These are phyloP conservation scores for Mayetiola destructor DNA, from an alignment of 2,888 invertebrate species.

Conservation along the genomic window DNA sequence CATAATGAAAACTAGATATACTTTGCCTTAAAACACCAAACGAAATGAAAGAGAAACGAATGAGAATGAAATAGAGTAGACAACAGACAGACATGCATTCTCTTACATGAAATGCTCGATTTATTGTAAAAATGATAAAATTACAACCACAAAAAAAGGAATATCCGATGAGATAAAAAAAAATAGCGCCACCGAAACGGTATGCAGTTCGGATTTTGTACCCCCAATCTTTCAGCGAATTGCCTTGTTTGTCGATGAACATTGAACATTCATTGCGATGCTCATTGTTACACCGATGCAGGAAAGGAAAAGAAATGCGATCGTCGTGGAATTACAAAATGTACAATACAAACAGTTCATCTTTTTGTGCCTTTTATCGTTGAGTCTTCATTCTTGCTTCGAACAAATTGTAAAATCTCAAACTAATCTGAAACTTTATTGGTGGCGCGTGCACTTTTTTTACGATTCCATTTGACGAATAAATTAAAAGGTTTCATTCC, in stretches of 20 bases:
- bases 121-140: conserved; percentile 8
- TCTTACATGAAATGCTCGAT: not conserved
- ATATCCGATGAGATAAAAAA: conserved; percentile 2
- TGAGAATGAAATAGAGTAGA: no score
- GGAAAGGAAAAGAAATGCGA: not conserved
- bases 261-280: no score
- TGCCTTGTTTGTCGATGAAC: conserved; percentile 6
- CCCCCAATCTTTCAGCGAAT: conserved; percentile 5
- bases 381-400: not conserved
- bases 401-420: conserved; percentile 6
- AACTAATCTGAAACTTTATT: conserved; percentile 9
- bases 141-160: not conserved
- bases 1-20: no score
- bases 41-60: no score
- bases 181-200: no score
- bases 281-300: not conserved
- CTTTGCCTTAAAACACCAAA: no score
- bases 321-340: no score
- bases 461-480: not conserved
- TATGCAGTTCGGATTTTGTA: not conserved
- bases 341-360: no score
- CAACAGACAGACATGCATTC: no score
- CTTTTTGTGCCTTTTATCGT: not conserved
- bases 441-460: not conserved
- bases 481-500: not conserved